These are phyloP conservation scores for Calliopum simillimum DNA, from an alignment of 2,888 invertebrate genomes.

Conservation along the genomic window DNA sequence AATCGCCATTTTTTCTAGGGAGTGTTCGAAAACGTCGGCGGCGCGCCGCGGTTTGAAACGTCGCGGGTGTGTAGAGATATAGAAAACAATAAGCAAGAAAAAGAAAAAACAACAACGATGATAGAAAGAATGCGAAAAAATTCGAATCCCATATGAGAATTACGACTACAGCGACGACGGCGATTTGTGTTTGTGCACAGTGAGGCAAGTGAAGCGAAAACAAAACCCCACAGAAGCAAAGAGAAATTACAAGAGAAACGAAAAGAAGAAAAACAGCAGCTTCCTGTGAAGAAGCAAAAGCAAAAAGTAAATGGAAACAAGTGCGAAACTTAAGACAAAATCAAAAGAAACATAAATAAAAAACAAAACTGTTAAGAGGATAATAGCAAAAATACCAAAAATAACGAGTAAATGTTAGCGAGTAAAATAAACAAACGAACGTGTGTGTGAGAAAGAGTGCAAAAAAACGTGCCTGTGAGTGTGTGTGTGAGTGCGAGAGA, in stretches of 20 bases:
- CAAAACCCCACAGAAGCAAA: slow-evolving; percentile 35
- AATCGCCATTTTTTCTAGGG: slow-evolving; percentile 26
- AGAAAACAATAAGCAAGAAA: slow-evolving; percentile 46
- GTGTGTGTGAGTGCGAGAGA: background rate
- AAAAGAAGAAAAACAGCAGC: slow-evolving; percentile 32
- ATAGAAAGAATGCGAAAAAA: slow-evolving; percentile 38
- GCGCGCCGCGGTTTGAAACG: slow-evolving; percentile 49
- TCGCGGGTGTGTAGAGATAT: slow-evolving; percentile 49
- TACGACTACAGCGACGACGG: slow-evolving; percentile 17
- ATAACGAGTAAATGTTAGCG: slow-evolving; percentile 21
- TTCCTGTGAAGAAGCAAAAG: slow-evolving; percentile 32
- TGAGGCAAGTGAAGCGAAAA: slow-evolving; percentile 32
- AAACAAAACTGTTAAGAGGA: slow-evolving; percentile 15
- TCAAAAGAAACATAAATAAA: slow-evolving; percentile 21
- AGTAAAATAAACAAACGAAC: slow-evolving; percentile 25
- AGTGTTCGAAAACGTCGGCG: slow-evolving; percentile 34
- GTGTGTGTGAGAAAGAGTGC: slow-evolving; percentile 3
- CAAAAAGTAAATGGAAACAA: slow-evolving; percentile 25
- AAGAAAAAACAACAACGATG: slow-evolving; percentile 46
- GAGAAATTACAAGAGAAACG: slow-evolving; percentile 35
- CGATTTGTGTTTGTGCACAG: slow-evolving; percentile 19
- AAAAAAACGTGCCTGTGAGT: slow-evolving; percentile 4
- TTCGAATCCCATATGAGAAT: slow-evolving; percentile 34
- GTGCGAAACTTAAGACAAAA: slow-evolving; percentile 41
- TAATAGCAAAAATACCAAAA: background rate